A percentile compares a stretch with the other conserved stretches of the same genome.
Conservation (phyloP, 2,797 vertebrate genomes). For the Alcedo atthis region DNA sequence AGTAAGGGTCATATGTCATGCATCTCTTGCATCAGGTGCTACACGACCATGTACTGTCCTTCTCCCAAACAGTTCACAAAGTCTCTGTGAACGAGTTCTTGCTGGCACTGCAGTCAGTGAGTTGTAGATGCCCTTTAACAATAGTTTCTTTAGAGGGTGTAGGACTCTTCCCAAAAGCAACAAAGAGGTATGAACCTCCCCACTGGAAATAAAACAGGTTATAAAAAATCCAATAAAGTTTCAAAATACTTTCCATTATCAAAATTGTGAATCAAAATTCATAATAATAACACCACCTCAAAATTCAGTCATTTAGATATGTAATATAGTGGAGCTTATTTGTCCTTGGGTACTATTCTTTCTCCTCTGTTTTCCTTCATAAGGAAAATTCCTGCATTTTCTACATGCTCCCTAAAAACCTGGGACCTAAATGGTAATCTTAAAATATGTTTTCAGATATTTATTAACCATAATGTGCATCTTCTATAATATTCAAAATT, state of each 20-base stretch:
- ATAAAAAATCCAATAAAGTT: background rate
- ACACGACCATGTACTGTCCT: background rate
- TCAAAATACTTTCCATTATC: background rate
- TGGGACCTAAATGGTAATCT: background rate
- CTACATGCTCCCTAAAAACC: background rate
- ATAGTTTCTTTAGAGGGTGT: background rate
- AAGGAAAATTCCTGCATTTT: background rate
- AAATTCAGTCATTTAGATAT: background rate
- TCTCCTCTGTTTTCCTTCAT: background rate
- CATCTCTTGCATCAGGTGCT: conserved; percentile 57
- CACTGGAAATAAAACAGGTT: background rate
- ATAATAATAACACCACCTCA: background rate
- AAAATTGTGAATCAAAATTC: background rate
- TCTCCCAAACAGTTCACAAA: background rate
- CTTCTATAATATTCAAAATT: background rate
- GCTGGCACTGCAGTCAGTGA: background rate
- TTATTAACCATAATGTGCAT: background rate
- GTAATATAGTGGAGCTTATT: background rate
- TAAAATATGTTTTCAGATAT: background rate
- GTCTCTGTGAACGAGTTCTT: background rate
- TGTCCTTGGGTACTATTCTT: background rate
- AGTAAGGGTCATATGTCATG: conserved; percentile 58
- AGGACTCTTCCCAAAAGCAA: background rate
- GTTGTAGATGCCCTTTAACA: background rate
- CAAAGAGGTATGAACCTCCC: background rate